Conservation (phyloP, 1,140 invertebrate genomes). For the Agrypnia vestita region DNA sequence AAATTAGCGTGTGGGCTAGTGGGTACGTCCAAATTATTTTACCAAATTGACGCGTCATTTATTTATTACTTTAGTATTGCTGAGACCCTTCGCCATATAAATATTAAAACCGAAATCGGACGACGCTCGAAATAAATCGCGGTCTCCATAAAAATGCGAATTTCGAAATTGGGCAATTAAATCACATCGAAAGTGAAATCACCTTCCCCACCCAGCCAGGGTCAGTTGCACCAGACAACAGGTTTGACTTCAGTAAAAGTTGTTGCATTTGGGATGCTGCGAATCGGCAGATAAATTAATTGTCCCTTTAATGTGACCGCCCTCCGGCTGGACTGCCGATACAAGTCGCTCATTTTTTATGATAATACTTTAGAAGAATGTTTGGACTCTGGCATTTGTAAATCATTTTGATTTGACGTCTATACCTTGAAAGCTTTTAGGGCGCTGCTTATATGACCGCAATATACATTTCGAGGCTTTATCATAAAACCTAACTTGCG, state of each 20-base stretch:
- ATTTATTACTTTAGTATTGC: too few relatives aligned
- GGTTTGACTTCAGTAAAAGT: conserved; percentile 44
- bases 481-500: background rate
- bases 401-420: conserved; percentile 12
- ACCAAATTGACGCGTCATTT: too few relatives aligned
- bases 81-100: too few relatives aligned
- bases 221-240: conserved; percentile 26
- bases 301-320: conserved; percentile 18
- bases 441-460: background rate
- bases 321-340: background rate
- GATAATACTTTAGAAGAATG: background rate
- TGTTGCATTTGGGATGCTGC: conserved; percentile 20
- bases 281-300: conserved; percentile 38
- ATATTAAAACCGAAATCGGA: background rate
- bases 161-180: conserved; percentile 52
- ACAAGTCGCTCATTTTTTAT: conserved; percentile 22
- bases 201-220: conserved; percentile 12
- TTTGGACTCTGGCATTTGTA: background rate
- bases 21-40: too few relatives aligned
- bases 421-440: background rate
- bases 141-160: conserved; percentile 19
- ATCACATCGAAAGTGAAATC: conserved; percentile 49
- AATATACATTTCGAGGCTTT: background rate
- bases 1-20: too few relatives aligned
- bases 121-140: conserved; percentile 33